Base-by-base conservation (phyloP, 2,113 vertebrate genomes). In the Hassar affinis region DNA sequence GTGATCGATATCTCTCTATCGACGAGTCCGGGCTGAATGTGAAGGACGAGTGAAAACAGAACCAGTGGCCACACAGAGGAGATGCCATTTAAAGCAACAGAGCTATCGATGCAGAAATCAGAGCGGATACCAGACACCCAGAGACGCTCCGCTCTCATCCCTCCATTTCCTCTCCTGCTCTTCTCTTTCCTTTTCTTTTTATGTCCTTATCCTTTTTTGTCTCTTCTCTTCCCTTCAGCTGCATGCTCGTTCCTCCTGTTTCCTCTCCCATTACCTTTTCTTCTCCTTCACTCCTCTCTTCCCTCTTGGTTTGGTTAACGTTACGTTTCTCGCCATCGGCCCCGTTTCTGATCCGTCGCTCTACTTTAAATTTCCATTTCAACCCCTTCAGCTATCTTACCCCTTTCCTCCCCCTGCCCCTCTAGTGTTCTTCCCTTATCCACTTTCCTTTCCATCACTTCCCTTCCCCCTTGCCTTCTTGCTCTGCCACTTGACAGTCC, bases 1-100 rank as follows among this genome's bases (percentile, higher is more conserved):
- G 30, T 57, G 85, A 93, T 94, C 92, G 81, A 93, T 92, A 90
- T 80, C 84, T 78, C 85, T 79, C 85, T 85, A 92, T 92, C 81
- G 72, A 80, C 74, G 56, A 83, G 77, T 64, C 72, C 33, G 30
- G 42, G 38, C 54, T 18, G 76, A 38, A 82, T 38, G 9, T 54
- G 25, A 68, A 62, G 79, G 59, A 68, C 49, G 12, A 81, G 25
- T 62, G 56, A 78, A 85, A 85, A 66, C 56, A 47, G 42, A 56
- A 76, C 81, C 69, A 47, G 75, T 33, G 68, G 57, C 35, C 33
- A 47, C 78, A 54, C 64, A 22, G 42, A 68, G 45, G 78, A 84
- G 86, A 68, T 80, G 61, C 78, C 77, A 80, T 84, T 80, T 86
- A 83, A 52, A 83, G 78, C 74, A 76, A 45, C 59, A 33, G 64